Conservation (phyloP, 2,113 vertebrate genomes). For the Psammodynastes pulverulentus region DNA sequence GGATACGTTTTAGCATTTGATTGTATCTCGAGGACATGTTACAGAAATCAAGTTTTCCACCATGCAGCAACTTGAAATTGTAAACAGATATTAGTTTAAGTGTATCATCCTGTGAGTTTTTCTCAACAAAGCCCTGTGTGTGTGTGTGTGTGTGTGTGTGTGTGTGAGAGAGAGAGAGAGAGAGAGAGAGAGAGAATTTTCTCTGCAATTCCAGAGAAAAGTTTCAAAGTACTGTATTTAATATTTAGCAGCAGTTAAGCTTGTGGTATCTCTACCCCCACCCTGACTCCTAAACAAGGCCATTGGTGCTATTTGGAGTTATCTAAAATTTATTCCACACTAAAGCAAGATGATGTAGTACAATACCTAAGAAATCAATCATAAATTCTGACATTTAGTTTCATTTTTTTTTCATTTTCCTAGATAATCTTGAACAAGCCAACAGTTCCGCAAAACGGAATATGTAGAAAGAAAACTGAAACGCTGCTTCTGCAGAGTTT, state of each 20-base stretch:
- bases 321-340: slow-evolving; percentile 43
- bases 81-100: slow-evolving; percentile 72
- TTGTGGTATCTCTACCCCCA: slow-evolving; percentile 26
- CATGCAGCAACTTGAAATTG: slow-evolving; percentile 67
- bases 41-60: slow-evolving; percentile 68
- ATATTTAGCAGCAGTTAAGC: slow-evolving; percentile 38
- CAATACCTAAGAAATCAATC: not conserved
- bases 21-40: slow-evolving; percentile 73
- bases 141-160: not conserved
- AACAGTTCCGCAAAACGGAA: not conserved
- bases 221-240: slow-evolving; percentile 54
- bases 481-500: not conserved
- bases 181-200: too few species aligned
- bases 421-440: not conserved
- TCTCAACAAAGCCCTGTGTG: slow-evolving; percentile 52
- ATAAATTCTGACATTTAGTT: not conserved
- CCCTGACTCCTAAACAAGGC: slow-evolving; percentile 36
- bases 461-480: not conserved
- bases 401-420: too few species aligned
- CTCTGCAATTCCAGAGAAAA: slow-evolving; percentile 46
- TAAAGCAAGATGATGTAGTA: too few species aligned
- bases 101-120: slow-evolving; percentile 55
- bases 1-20: slow-evolving; percentile 68
- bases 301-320: slow-evolving; percentile 37
- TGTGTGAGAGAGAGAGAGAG: too few species aligned